A percentile compares a stretch with the other conserved stretches of the same genome.
Evolutionary conservation across 2,113 vertebrate species (phyloP).

Genomic region (Actenoides hombroni): DNA sequence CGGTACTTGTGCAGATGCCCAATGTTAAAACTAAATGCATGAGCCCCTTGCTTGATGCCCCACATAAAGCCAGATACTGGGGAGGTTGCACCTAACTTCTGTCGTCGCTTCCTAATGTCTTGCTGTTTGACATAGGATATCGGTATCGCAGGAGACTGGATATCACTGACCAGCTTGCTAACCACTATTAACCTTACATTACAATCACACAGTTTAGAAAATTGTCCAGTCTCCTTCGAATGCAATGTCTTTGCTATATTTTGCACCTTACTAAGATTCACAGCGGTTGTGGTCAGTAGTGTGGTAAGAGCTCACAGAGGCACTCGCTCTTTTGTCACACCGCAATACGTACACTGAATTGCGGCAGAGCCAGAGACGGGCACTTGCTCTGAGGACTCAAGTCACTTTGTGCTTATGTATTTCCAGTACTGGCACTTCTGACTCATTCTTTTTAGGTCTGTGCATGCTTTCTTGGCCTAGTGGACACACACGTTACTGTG

Average conservation of each 20-base stretch:
- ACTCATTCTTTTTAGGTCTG: neutral
- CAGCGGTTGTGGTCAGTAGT: neutral
- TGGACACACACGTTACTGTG: neutral
- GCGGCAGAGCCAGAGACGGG: neutral
- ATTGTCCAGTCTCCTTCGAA: constrained; percentile 77
- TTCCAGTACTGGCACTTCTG: neutral
- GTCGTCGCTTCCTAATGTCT: constrained; percentile 85
- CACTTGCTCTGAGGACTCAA: neutral
- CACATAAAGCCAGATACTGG: constrained; percentile 97
- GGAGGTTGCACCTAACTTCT: constrained; percentile 91
- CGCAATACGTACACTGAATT: neutral
- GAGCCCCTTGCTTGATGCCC: constrained; percentile 95
- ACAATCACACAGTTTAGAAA: constrained; percentile 24
- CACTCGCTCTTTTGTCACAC: neutral
- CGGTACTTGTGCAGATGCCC: constrained; percentile 82
- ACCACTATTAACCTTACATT: constrained; percentile 26
- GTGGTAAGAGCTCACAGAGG: constrained; percentile 62
- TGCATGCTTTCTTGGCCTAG: neutral
- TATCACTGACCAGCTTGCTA: constrained; percentile 29
- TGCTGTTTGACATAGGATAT: constrained; percentile 75
- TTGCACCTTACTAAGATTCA: constrained; percentile 7
- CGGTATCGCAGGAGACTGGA: constrained; percentile 77
- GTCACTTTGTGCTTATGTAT: neutral
- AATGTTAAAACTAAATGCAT: constrained; percentile 92
- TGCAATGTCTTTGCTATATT: constrained; percentile 42